Base-by-base conservation (phyloP, 2,888 invertebrate genomes). In the Gasteruption jaculator region DNA sequence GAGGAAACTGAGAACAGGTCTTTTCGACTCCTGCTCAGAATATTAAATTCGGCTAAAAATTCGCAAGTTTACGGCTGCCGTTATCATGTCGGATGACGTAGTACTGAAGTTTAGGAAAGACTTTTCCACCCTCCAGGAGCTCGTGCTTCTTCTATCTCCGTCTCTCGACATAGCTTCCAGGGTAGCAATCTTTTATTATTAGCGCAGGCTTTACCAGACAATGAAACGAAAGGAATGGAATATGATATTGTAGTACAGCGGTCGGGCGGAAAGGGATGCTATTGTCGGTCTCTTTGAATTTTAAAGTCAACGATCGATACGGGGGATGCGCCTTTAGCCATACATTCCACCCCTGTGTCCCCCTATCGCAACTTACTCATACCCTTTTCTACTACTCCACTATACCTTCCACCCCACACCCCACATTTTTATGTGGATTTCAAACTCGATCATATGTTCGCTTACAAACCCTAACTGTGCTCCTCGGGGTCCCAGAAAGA, bases 261-360 rank as follows among this genome's bases (percentile, higher is more conserved):
- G 56, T 53, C 45, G 53, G 53, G 56, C 58, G 58, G 58, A 57
- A 60, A 57, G 66, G 65, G 64, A 66, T 67, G 69, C 69, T 68
- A 70, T 71, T 70, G 70, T 71, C 70, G 70, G 70, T 69, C 69
- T 68, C 70, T 71, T 71, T 71, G 70, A 71, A 70, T 71, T 71
- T 71, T 69, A 68, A 71, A 70, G 70, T 71, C 70, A 65, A 57
- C 68, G 68, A 68, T 68, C 68, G 67, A 68, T 68, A 68, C 63
- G 61, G 58, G 65, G 64, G 68, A 67, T 68, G 68, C 63, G 69
- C 69, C 67, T 68, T 62, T 62, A 61, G 62, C 65, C 67, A 54
- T 64, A 61, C 63, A 61, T 66, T 56, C 56, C 56, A 48, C 49
- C 54, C 48, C 47, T 43, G 41, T 46, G 39, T 48, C 47, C 52